Evolutionary conservation across 64 coral and sea anemone genomes (phyloP), one percentile per base, ranked within the genome.

Genomic region (Montipora sp.): DNA sequence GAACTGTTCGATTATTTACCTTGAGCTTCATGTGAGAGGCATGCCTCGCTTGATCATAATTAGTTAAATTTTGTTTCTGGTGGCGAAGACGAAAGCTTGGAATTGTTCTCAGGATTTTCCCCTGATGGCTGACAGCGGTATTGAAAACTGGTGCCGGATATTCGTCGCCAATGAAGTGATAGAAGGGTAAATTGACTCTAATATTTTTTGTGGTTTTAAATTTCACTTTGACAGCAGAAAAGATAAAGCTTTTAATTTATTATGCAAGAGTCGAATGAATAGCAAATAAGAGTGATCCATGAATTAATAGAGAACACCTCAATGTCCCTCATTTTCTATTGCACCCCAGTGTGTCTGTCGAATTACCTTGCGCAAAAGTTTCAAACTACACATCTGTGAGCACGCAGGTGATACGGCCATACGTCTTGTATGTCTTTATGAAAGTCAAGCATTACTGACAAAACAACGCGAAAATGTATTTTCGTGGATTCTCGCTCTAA

Each of bases 181-280:
- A 63, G 11, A 82, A 36, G 13, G 23, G 23, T 65, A 65, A 82
- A 71, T 72, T 85, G 47, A 63, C 47, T 19, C 68, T 43, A n/a
- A 50, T 14, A 9, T 16, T 44, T 6, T 19, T 49, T 72, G 82
- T 47, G 82, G 82, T 85, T 71, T 85, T 71, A 3, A 71, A 49
- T 72, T 21, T 49, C 75, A n/a, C n/a, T 71, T 14, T 85, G 82
- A 85, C 82, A 72, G 45, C 16, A 49, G 12, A 6, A 49, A 48
- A 63, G 82, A 85, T 85, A 85, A 85, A 45, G 47, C 4, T 51
- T 85, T 72, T 13, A 21, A n/a, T 48, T 46, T 8, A 47, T n/a
- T 10, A 43, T 12, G 43, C 61, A 65, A 36, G 82, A 61, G 80
- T 63, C 59, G 59, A 66, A 19, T 83, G 80, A 83, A 83, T 83